These are phyloP conservation scores for Halichoerus grypus DNA, from an alignment of 2,113 vertebrate species.

Conservation along the genomic window DNA sequence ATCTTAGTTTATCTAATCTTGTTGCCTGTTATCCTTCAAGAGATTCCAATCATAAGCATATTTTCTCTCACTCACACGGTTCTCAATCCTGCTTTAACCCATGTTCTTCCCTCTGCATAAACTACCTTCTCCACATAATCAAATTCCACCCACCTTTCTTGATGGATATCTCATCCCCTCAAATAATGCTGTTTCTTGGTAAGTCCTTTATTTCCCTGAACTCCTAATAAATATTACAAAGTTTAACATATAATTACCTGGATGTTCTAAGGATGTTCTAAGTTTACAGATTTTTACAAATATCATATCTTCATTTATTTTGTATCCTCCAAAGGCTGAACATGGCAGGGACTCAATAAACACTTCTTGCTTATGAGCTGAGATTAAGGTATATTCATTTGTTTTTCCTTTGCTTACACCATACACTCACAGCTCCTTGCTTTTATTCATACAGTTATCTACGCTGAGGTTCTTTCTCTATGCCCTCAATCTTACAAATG, in stretches of 20 bases:
- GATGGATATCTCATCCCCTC: not conserved
- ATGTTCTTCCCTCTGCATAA: not conserved
- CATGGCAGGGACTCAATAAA: not conserved
- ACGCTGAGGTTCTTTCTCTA: not conserved
- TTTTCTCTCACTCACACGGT: not conserved
- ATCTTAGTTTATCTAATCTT: not conserved
- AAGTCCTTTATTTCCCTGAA: constrained; percentile 35
- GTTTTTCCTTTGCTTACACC: not conserved
- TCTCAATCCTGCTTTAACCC: not conserved
- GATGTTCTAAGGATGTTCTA: not conserved
- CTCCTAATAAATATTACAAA: constrained; percentile 58
- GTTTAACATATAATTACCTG: constrained; percentile 37
- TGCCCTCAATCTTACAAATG: not conserved
- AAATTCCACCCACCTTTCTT: not conserved
- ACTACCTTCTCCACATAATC: not conserved
- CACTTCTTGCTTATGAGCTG: not conserved
- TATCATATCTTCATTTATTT: constrained; percentile 58
- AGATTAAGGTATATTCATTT: not conserved
- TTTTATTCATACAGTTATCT: not conserved
- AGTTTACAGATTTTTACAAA: constrained; percentile 44
- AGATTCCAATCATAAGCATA: not conserved
- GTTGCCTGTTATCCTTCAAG: not conserved
- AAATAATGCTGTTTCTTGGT: not conserved
- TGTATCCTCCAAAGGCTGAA: not conserved
- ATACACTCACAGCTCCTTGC: not conserved